Evolutionary conservation across 92 coral and sea anemone genomes (phyloP).

Genomic region (Epizoanthus illoricatus): DNA sequence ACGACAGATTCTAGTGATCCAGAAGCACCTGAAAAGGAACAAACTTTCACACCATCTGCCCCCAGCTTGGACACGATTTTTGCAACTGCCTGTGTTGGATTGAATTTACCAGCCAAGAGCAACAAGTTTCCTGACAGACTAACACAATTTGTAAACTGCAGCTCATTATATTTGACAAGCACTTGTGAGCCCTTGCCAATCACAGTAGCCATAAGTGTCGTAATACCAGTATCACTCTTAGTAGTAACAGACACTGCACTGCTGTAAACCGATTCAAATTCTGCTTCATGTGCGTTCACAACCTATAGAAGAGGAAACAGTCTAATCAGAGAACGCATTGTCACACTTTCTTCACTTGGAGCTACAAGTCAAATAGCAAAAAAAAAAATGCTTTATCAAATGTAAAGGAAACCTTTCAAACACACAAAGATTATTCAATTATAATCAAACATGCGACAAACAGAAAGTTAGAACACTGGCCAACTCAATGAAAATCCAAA

Average conservation of each 20-base stretch:
- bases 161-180: constrained; percentile 65
- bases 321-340: background rate
- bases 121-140: constrained; percentile 62
- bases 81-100: constrained; percentile 42
- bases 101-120: constrained; percentile 36
- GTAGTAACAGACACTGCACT: constrained; percentile 63
- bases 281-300: constrained; percentile 46
- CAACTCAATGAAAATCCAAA: too few relatives aligned
- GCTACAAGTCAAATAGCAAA: too few relatives aligned
- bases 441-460: too few relatives aligned
- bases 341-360: background rate
- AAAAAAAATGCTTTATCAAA: too few relatives aligned
- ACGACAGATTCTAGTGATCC: constrained; percentile 35
- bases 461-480: too few relatives aligned
- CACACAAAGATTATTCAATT: too few relatives aligned
- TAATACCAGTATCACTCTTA: constrained; percentile 52
- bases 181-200: constrained; percentile 73
- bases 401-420: too few relatives aligned
- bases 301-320: constrained; percentile 54
- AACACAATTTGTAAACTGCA: constrained; percentile 70
- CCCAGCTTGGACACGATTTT: constrained; percentile 48
- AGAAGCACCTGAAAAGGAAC: constrained; percentile 46
- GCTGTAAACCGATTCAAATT: constrained; percentile 37
- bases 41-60: constrained; percentile 37
- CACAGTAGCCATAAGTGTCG: constrained; percentile 66